Base-by-base conservation (phyloP, 2,888 invertebrate genomes). In the Drosophila cracens region DNA sequence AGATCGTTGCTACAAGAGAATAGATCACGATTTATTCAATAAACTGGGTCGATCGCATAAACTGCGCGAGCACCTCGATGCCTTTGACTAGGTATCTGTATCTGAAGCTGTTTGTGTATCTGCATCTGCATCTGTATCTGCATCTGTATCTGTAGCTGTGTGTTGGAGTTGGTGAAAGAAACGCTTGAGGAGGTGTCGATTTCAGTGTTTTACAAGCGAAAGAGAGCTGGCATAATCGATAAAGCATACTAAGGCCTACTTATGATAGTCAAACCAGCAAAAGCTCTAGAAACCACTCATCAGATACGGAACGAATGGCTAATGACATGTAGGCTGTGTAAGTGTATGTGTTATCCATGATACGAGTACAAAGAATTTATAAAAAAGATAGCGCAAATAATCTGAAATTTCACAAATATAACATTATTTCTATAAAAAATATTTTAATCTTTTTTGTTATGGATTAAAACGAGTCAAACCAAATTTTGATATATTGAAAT, bases 1-100 rank as follows among this genome's bases (percentile, higher is more conserved):
- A 52, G 52, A 56, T 33, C 29, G 36, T 36, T 57, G 54, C 57
- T 43, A 48, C 46, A 61, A 33, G 65, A 67, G 74, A 74, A 71
- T 80, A 80, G 65, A 80, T 80, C 80, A 77, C 77, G 80, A 76
- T 73, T 76, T 67, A 66, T 59, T 36, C 57, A 67, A 76, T 58
- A 76, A 59, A 56, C 74, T 77, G 73, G 76, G 76, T 77, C 76
- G 76, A 65, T 62, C 46, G 76, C 60, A 64, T 72, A 72, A 76
- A 76, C 68, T 27, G 63, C 48, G 51, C 33, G 40, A 52, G n/a
- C 27, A 21, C 16, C 8, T 53, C 53, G 25, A 54, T 54, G 27
- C 13, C 54, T 36, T 25, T 18, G 18, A 34, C 54, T 54, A 43
- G 11, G 29, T 56, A 13, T 36, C 29, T 69, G 36, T n/a, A 31